Percentiles rank a stretch among this genome's conserved stretches.
Conservation (phyloP, 2,797 vertebrate species). For the Periophthalmus magnuspinnatus region DNA sequence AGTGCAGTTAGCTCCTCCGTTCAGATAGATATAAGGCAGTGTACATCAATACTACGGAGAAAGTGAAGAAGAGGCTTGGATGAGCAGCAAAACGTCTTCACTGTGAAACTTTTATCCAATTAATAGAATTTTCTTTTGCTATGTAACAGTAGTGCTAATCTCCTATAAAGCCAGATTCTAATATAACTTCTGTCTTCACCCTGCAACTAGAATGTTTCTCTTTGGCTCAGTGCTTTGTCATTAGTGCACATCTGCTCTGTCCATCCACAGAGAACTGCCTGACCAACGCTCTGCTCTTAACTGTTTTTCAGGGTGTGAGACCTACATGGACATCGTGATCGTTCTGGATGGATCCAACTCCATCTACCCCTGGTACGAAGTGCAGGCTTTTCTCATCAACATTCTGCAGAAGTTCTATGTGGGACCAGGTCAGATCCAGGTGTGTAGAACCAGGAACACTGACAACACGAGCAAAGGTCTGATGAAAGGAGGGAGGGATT, state of each 20-base stretch:
- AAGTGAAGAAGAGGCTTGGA: too few relatives aligned
- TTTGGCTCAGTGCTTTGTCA: conserved; percentile 1
- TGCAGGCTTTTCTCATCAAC: conserved; percentile 97
- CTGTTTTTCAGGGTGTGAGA: conserved; percentile 88
- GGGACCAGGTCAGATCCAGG: conserved; percentile 97
- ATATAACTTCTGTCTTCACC: neutral
- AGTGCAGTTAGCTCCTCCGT: too few relatives aligned
- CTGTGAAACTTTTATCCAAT: too few relatives aligned
- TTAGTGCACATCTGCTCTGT: conserved; percentile 25
- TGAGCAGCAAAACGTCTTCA: too few relatives aligned
- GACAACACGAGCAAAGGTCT: neutral
- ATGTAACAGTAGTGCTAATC: too few relatives aligned
- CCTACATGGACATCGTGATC: conserved; percentile 98
- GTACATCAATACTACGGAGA: too few relatives aligned
- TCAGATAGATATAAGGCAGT: too few relatives aligned
- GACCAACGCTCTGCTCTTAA: conserved; percentile 11
- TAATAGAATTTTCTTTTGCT: too few relatives aligned
- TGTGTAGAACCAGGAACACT: conserved; percentile 51
- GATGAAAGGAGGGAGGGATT: neutral
- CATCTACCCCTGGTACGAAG: conserved; percentile 98
- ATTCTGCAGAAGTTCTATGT: conserved; percentile 97
- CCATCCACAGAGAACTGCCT: neutral
- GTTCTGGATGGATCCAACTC: conserved; percentile 98
- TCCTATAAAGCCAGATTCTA: neutral
- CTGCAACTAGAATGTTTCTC: conserved; percentile 7